Evolutionary conservation across 2,888 invertebrate genomes (phyloP).

Genomic region (Hirtodrosophila histrioides): DNA sequence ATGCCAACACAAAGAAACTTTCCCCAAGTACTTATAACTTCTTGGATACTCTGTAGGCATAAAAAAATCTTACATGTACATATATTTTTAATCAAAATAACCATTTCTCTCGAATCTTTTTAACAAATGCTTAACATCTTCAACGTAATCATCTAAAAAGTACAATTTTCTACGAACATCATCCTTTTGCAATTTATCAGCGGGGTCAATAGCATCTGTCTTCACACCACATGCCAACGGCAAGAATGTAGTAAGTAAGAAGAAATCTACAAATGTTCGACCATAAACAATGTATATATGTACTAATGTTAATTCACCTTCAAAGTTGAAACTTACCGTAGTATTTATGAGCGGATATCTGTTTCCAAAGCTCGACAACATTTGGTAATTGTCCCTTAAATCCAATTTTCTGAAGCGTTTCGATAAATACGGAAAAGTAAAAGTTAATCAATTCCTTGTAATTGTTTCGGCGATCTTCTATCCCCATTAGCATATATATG

Average conservation of each 20-base stretch:
- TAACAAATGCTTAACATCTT: slow-evolving; percentile 29
- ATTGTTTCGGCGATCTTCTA: slow-evolving; percentile 49
- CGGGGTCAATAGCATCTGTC: background rate
- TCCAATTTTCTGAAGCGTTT: slow-evolving; percentile 47
- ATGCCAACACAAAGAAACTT: no score
- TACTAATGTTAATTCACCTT: background rate
- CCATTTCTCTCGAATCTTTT: slow-evolving; percentile 26
- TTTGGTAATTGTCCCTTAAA: slow-evolving; percentile 60
- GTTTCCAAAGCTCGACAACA: slow-evolving; percentile 54
- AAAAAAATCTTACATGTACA: no score
- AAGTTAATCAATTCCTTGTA: slow-evolving; percentile 56
- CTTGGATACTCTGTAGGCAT: no score
- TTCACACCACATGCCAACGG: slow-evolving; percentile 23
- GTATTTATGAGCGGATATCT: slow-evolving; percentile 60
- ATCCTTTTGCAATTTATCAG: slow-evolving; percentile 22
- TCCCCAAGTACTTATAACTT: no score
- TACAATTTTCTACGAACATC: slow-evolving; percentile 24
- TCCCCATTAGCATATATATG: slow-evolving; percentile 57
- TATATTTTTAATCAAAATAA: slow-evolving; percentile 36
- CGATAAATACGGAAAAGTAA: slow-evolving; percentile 48
- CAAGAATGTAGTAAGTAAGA: slow-evolving; percentile 29
- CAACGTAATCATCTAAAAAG: slow-evolving; percentile 11
- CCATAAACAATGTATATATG: no score
- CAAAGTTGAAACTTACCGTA: slow-evolving; percentile 51
- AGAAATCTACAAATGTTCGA: slow-evolving; percentile 25